Evolutionary conservation across 1,140 invertebrate genomes (phyloP).

Genomic region (Hylyphantes graminicola): DNA sequence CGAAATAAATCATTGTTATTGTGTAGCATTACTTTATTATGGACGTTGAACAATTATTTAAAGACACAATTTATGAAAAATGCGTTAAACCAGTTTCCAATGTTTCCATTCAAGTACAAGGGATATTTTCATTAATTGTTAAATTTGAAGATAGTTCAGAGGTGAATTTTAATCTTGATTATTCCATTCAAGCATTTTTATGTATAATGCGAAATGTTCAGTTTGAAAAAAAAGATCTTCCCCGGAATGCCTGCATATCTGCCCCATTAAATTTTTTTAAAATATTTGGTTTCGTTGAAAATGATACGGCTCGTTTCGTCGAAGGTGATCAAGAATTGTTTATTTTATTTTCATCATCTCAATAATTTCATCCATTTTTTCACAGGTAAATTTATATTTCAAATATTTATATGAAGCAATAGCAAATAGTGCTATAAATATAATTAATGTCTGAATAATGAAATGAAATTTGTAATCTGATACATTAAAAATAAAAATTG

Average conservation of each 20-base stretch:
- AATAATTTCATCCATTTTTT: constrained; percentile 38
- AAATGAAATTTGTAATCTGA: constrained; percentile 15
- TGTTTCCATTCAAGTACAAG: no score
- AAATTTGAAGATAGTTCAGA: no score
- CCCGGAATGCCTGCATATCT: neutral
- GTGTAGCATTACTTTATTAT: no score
- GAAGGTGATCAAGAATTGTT: neutral
- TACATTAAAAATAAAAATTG: constrained; percentile 22
- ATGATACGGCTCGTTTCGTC: neutral
- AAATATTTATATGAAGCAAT: constrained; percentile 28
- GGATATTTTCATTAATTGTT: no score
- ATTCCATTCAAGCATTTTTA: constrained; percentile 1
- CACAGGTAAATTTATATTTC: constrained; percentile 30
- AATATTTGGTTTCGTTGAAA: constrained; percentile 3
- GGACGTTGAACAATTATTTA: no score
- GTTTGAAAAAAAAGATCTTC: neutral
- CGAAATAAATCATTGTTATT: no score
- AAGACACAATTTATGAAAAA: no score
- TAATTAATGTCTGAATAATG: constrained; percentile 11
- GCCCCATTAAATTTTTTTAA: neutral
- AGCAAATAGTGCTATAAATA: constrained; percentile 21
- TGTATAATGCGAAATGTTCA: neutral
- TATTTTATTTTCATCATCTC: constrained; percentile 28
- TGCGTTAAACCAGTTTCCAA: no score
- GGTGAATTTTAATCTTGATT: neutral